Evolutionary conservation across 2,113 vertebrate genomes (phyloP).

Genomic region (Ondatra zibethicus): DNA sequence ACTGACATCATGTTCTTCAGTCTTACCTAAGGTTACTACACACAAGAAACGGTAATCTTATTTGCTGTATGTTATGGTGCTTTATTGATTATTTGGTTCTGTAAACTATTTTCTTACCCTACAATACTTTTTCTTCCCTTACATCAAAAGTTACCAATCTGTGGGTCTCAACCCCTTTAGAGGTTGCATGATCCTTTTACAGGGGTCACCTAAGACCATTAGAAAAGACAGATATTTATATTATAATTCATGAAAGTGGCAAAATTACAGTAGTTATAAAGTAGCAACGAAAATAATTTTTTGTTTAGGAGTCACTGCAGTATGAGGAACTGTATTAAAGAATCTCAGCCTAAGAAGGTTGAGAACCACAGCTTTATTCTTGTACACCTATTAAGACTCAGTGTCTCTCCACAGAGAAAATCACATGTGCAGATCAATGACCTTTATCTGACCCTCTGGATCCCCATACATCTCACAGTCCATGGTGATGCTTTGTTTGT

Average conservation of each 20-base stretch:
- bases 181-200: background rate
- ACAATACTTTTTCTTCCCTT: background rate
- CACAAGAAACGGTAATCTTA: background rate
- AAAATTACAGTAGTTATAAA: background rate
- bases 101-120: background rate
- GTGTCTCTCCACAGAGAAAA: background rate
- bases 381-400: background rate
- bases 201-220: background rate
- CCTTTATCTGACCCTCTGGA: background rate
- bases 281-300: background rate
- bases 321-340: background rate
- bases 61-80: background rate
- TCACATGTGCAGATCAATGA: too few relatives aligned
- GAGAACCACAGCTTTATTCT: background rate
- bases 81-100: background rate
- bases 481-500: background rate
- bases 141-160: background rate
- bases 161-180: background rate
- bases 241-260: background rate
- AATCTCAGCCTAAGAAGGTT: background rate
- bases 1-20: background rate
- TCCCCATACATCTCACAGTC: background rate
- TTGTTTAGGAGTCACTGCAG: background rate
- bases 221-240: background rate
- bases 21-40: background rate